Evolutionary conservation across 92 coral and sea anemone species (phyloP), one percentile per base, ranked within the genome.

Genomic region (Porites divaricata): DNA sequence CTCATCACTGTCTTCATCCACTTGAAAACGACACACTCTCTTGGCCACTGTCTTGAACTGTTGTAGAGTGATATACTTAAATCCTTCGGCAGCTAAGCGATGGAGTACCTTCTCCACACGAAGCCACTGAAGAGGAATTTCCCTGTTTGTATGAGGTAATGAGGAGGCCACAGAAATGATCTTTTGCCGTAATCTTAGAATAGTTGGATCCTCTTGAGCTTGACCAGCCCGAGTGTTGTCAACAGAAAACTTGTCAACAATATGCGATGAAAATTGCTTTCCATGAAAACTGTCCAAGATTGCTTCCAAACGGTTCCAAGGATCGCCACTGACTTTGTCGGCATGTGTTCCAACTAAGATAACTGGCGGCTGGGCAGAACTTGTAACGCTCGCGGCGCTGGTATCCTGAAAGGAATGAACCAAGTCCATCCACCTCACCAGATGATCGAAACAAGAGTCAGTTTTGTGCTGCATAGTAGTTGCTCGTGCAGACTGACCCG

Each of bases 301-400:
- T 26, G 15, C 74, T 28, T 84, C 53, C 67, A 84, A 35, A 23
- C 62, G 20, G 9, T n/a, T 26, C 88, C 81, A 84, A 23, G 88
- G 88, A 67, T 84, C 88, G 12, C 80, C 82, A 19, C 2, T 58
- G 21, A 76, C 82, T 52, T 76, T 75, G 75, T 84, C 88, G 12
- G 82, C 88, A 74, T 84, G 88, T 25, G 88, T 75, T 8, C 88
- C 88, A 41, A 84, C 88, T 53, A 84, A 69, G 75, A 84, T 76
- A 54, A 84, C 88, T 9, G 88, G 88, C 15, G 88, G 88, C 6
- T 75, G 81, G 20, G 76, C 45, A 67, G 12, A 3, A 17, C 56
- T 67, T 17, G 14, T 9, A 10, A 15, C 2, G 21, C 20, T 51
- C 17, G 26, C 45, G 16, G 20, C n/a, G 56, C 50, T 64, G 17